Evolutionary conservation across 2,888 invertebrate species (phyloP), one percentile per base, ranked within the genome.

Genomic region (Cephus spinipes): DNA sequence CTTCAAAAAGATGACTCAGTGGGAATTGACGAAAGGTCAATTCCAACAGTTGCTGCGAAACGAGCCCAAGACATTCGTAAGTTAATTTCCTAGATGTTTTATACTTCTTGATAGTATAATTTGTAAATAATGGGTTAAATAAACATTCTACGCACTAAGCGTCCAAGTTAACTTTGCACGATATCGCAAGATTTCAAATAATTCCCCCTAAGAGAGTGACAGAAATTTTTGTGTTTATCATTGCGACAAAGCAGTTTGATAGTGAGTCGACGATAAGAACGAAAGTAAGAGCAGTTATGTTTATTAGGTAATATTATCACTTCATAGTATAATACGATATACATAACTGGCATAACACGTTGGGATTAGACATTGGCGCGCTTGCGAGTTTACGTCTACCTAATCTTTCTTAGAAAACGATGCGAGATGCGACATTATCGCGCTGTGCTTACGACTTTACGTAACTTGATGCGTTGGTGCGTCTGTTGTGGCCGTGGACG

Each of bases 21-120:
- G 94, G 85, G 93, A 95, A 80, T 92, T 96, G 33, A 84, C 96
- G 0, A 92, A 94, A 75, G 96, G 96, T 12, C 95, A 95, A 81
- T 95, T 95, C 83, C 92, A 90, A 81, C 95, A 95, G 85, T 87
- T 95, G 55, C 82, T 92, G 11, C 92, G 94, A 81, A 91, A 85
- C 0, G 86, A 91, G 78, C 91, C 92, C 0, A 94, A 83, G 74
- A 80, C 80, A 32, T 88, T 89, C 35, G 12, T 30, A 30, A 33
- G 35, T 30, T 74, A 9, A 12, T 6, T 12, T 23, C 23, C 69
- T 15, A 12, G 2, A 71, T 1, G 31, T 31, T 32, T 71, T 31
- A 11, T 30, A 12, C 71, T 31, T 71, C 71, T 12, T 3, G 32
- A 71, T 71, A 31, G 71, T 11, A 31, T 33, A 6, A 0, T 31